Percentiles rank a stretch among this genome's conserved stretches.
These are phyloP conservation scores for Hoplostethus mediterraneus DNA, from an alignment of 2,797 vertebrate species.

Conservation along the genomic window DNA sequence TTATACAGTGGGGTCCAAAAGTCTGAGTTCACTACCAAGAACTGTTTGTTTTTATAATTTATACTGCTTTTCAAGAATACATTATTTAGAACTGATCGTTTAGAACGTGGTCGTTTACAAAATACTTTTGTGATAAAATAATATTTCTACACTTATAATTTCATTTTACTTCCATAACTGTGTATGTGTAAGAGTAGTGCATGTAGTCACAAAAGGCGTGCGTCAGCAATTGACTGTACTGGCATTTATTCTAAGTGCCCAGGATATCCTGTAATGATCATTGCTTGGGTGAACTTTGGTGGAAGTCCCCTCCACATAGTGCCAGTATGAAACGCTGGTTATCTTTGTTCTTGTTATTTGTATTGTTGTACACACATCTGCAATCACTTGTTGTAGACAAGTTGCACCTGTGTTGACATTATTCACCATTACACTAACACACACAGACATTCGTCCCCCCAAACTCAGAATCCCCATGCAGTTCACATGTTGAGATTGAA, in stretches of 20 bases:
- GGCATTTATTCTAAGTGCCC: slow-evolving; percentile 14
- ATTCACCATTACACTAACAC: slow-evolving; percentile 6
- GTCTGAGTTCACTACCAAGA: no score
- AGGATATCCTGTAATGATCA: slow-evolving; percentile 49
- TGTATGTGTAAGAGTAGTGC: no score
- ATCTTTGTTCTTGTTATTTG: slow-evolving; percentile 2
- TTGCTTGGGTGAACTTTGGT: slow-evolving; percentile 19
- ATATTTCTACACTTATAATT: no score
- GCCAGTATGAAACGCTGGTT: not conserved
- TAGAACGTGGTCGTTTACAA: no score
- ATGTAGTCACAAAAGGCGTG: not conserved
- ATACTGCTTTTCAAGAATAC: no score
- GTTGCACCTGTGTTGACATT: slow-evolving; percentile 47
- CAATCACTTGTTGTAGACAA: slow-evolving; percentile 17
- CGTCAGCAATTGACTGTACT: not conserved
- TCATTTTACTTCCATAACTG: no score
- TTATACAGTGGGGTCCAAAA: not conserved
- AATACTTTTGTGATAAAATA: no score
- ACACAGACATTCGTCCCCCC: not conserved
- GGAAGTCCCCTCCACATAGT: slow-evolving; percentile 29
- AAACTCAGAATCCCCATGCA: not conserved
- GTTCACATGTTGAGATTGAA: not conserved
- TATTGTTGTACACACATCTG: slow-evolving; percentile 30
- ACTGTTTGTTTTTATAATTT: no score
- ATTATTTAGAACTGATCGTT: no score